phyloP scores from a whole-genome alignment of 2,888 invertebrate species.

The Gortyna flavago region DNA sequence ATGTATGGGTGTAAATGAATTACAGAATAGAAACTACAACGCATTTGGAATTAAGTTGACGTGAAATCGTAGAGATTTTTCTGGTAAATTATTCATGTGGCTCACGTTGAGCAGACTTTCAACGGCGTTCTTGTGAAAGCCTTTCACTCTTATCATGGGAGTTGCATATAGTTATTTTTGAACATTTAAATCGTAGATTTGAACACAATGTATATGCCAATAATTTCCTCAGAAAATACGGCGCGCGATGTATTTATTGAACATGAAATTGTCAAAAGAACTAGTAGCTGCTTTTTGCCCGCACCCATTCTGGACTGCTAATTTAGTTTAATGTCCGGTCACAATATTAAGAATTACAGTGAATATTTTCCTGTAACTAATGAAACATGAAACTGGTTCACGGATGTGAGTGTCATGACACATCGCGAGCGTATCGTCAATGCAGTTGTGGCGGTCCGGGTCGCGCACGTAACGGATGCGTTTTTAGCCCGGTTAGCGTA shows the following conservation, averaged over 20 bases:
- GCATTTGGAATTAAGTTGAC: constrained; percentile 87
- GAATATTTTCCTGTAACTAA: constrained; percentile 59
- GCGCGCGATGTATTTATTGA: constrained; percentile 3
- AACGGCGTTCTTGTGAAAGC: constrained; percentile 87
- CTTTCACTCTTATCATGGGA: constrained; percentile 88
- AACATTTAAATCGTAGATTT: constrained; percentile 29
- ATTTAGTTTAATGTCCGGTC: constrained; percentile 14
- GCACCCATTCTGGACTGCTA: constrained; percentile 3
- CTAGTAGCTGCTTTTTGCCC: not conserved
- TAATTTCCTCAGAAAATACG: constrained; percentile 21
- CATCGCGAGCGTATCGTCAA: constrained; percentile 55
- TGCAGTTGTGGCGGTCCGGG: constrained; percentile 61
- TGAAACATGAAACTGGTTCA: constrained; percentile 55
- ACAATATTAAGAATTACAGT: constrained; percentile 29
- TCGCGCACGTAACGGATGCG: constrained; percentile 80
- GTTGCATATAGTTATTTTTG: constrained; percentile 70
- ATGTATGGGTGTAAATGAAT: constrained; percentile 83
- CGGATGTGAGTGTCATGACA: constrained; percentile 62
- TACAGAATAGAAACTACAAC: constrained; percentile 88
- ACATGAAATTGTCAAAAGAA: constrained; percentile 9
- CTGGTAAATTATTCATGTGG: constrained; percentile 90
- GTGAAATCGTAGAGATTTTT: constrained; percentile 90
- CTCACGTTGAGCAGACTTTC: constrained; percentile 87
- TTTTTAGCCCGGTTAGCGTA: constrained; percentile 82
- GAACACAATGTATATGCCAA: constrained; percentile 45